These are phyloP conservation scores for Medauroidea extradentata DNA, from an alignment of 1,140 invertebrate species.

Conservation along the genomic window DNA sequence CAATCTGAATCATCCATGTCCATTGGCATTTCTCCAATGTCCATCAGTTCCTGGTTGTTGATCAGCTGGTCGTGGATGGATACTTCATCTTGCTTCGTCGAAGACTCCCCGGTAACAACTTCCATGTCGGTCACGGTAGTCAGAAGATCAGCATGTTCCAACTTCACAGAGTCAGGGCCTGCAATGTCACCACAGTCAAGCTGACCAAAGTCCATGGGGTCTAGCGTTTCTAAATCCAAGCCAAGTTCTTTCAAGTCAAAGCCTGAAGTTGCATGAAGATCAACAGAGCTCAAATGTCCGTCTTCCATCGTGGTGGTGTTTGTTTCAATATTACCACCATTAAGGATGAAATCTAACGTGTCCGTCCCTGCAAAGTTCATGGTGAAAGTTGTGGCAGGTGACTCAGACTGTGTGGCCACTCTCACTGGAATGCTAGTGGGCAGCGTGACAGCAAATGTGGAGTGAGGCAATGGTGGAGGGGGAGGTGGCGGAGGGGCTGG, in stretches of 20 bases:
- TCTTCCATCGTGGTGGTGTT: neutral
- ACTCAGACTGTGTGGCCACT: slow-evolving; percentile 15
- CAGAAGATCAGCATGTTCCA: slow-evolving; percentile 3
- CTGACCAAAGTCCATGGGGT: slow-evolving; percentile 53
- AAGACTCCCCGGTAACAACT: neutral
- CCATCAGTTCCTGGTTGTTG: slow-evolving; percentile 39
- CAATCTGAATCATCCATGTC: slow-evolving; percentile 69
- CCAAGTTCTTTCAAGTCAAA: slow-evolving; percentile 46
- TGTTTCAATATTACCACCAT: neutral
- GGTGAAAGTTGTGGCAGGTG: neutral
- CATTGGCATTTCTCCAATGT: slow-evolving; percentile 53
- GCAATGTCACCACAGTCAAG: slow-evolving; percentile 42
- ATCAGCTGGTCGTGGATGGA: slow-evolving; percentile 3
- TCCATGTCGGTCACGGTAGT: slow-evolving; percentile 21
- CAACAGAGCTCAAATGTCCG: neutral
- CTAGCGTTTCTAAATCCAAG: slow-evolving; percentile 49
- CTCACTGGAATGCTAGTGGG: slow-evolving; percentile 38
- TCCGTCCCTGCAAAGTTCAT: slow-evolving; percentile 10
- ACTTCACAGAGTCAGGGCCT: neutral
- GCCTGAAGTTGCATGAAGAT: slow-evolving; percentile 25
- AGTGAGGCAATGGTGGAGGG: slow-evolving; percentile 46
- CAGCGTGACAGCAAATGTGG: slow-evolving; percentile 47
- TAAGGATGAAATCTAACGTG: slow-evolving; percentile 12
- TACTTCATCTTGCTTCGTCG: neutral
- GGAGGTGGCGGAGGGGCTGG: slow-evolving; percentile 39